Evolutionary conservation across 2,113 vertebrate genomes (phyloP).

Genomic region (Panthera leo): DNA sequence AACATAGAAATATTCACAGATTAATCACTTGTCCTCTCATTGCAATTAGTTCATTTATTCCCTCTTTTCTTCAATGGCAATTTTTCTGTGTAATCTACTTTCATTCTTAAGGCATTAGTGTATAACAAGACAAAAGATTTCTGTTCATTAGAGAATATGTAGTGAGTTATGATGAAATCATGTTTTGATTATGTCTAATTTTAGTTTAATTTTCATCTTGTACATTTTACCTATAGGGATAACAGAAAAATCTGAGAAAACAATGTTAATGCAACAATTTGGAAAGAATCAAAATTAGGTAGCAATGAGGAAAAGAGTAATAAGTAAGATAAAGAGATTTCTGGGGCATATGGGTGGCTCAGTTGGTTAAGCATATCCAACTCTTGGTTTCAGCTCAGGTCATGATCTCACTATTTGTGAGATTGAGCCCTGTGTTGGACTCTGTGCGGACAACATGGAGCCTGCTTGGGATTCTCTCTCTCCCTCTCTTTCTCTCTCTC

Average conservation of each 20-base stretch:
- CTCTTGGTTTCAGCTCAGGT: too few relatives aligned
- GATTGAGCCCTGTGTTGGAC: too few relatives aligned
- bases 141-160: conserved; percentile 16
- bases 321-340: not conserved
- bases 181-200: conserved; percentile 57
- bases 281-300: not conserved
- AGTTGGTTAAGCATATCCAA: too few relatives aligned
- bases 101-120: not conserved
- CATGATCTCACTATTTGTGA: too few relatives aligned
- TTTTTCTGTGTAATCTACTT: conserved; percentile 54
- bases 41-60: conserved; percentile 19
- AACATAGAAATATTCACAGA: conserved; percentile 34
- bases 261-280: not conserved
- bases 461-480: too few relatives aligned
- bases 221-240: not conserved
- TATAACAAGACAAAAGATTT: conserved; percentile 49
- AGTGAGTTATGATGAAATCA: conserved; percentile 8
- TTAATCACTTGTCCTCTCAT: conserved; percentile 14
- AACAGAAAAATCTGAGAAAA: not conserved
- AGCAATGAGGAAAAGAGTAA: not conserved
- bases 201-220: conserved; percentile 44
- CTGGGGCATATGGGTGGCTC: too few relatives aligned
- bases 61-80: not conserved
- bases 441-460: too few relatives aligned
- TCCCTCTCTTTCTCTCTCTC: too few relatives aligned